Evolutionary conservation across 2,113 vertebrate species (phyloP).

Genomic region (Pomatorhinus ruficollis): DNA sequence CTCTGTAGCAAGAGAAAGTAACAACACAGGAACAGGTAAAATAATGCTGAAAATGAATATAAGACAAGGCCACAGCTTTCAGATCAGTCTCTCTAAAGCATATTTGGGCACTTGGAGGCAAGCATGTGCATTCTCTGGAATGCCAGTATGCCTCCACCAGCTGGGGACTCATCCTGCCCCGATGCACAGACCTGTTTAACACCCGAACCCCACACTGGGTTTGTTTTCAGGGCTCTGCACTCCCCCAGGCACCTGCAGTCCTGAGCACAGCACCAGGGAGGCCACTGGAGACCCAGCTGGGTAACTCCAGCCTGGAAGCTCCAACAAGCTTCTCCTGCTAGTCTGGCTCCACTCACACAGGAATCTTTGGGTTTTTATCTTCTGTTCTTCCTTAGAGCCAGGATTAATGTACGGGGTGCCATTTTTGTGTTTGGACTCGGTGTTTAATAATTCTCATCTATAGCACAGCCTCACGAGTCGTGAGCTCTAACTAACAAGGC

Average conservation of each 20-base stretch:
- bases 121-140: neutral
- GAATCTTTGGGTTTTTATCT: too few relatives aligned
- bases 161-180: neutral
- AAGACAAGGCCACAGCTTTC: neutral
- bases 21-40: neutral
- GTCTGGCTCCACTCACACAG: neutral
- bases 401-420: too few relatives aligned
- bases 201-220: neutral
- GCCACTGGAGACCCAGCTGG: neutral
- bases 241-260: neutral
- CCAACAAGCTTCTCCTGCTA: neutral
- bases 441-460: too few relatives aligned
- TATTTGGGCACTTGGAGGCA: neutral
- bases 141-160: neutral
- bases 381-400: too few relatives aligned
- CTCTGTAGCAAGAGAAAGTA: neutral
- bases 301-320: neutral
- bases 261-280: neutral
- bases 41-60: neutral
- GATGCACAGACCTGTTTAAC: neutral
- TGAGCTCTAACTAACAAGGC: too few relatives aligned
- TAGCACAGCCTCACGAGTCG: too few relatives aligned
- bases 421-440: too few relatives aligned
- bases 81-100: neutral
- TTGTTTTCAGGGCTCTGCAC: neutral